Evolutionary conservation across 2,113 vertebrate genomes (phyloP).

Genomic region (Litocranius walleri): DNA sequence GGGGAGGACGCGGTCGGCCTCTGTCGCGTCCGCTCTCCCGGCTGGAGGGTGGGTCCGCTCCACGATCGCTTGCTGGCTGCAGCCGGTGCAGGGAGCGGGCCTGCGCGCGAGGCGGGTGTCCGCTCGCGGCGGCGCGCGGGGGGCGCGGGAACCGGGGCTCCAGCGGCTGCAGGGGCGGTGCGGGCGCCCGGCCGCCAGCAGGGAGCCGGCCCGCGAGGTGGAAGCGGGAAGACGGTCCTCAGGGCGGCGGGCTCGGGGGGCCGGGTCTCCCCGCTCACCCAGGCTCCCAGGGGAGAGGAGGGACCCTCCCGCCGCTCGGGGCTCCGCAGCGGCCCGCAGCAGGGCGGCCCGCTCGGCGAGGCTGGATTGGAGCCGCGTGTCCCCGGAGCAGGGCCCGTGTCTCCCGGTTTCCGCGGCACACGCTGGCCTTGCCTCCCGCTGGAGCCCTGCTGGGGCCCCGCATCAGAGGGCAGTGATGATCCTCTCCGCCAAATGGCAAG

Average conservation of each 20-base stretch:
- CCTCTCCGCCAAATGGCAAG: background rate
- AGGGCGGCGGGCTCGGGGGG: background rate
- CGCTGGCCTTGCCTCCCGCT: too few relatives aligned
- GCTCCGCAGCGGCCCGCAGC: rapidly evolving
- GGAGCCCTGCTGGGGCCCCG: background rate
- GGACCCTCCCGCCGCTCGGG: background rate
- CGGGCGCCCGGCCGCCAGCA: too few relatives aligned
- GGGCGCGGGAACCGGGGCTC: background rate
- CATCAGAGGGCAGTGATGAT: background rate
- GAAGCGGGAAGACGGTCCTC: rapidly evolving
- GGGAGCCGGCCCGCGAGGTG: rapidly evolving
- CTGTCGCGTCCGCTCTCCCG: background rate
- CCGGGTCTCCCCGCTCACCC: background rate
- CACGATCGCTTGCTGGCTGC: background rate
- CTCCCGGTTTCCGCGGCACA: background rate
- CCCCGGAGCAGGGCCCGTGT: background rate
- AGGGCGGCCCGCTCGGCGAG: background rate
- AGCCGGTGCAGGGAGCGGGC: rapidly evolving
- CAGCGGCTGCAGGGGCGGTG: background rate
- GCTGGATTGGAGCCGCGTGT: background rate
- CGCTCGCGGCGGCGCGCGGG: background rate
- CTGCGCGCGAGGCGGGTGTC: background rate
- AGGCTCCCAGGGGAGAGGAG: background rate
- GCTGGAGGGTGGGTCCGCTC: background rate
- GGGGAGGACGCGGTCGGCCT: rapidly evolving